Percentiles rank a stretch among this genome's conserved stretches.
Evolutionary conservation across 2,888 invertebrate species (phyloP).

Genomic region (Trichopoda pennipes): DNA sequence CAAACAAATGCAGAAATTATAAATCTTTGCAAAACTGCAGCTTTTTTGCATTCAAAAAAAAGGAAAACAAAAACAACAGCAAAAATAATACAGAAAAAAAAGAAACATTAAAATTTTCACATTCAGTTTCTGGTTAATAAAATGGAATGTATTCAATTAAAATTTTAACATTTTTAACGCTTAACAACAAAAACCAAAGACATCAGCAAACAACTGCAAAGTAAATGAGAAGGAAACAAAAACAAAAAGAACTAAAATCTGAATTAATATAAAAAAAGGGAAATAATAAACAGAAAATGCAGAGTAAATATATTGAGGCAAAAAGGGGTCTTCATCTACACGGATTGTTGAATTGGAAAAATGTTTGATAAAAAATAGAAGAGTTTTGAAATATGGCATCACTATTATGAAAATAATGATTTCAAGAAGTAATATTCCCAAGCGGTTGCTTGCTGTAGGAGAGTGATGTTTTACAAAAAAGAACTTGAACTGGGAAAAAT

Average conservation of each 20-base stretch:
- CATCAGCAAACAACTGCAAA: conserved; percentile 3
- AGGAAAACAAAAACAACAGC: conserved; percentile 1
- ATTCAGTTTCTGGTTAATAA: conserved; percentile 58
- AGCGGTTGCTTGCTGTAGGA: no score
- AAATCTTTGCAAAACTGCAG: conserved; percentile 51
- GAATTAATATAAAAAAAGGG: conserved; percentile 29
- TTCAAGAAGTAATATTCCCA: no score
- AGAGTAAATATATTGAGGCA: conserved; percentile 33
- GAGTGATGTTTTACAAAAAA: no score
- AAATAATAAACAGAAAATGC: conserved; percentile 34
- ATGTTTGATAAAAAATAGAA: background rate
- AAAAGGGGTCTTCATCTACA: conserved; percentile 35
- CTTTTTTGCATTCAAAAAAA: conserved; percentile 21
- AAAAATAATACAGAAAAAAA: background rate
- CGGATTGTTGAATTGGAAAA: conserved; percentile 39
- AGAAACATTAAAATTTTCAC: conserved; percentile 46
- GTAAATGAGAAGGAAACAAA: background rate
- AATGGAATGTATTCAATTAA: conserved; percentile 68
- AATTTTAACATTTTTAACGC: conserved; percentile 68
- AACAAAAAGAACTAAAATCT: conserved; percentile 23
- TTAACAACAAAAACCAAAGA: conserved; percentile 57
- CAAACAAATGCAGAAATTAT: conserved; percentile 66
- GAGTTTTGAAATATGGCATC: background rate
- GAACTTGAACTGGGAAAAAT: no score
- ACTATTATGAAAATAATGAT: no score